Conservation (phyloP, 2,888 invertebrate species). For the Acrobasis consociella region DNA sequence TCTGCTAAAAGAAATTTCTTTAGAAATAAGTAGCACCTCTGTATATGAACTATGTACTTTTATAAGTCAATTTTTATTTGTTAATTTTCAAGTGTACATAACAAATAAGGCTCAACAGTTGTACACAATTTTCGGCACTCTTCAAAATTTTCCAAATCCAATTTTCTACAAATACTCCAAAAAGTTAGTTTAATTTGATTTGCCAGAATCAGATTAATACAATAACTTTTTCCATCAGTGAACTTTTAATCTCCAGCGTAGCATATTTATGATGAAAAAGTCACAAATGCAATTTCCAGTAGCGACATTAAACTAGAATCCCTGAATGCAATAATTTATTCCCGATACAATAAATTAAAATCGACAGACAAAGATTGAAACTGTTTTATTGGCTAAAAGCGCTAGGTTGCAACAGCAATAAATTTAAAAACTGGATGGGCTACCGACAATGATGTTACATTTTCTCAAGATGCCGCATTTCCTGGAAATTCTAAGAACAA, state of each 20-base stretch:
- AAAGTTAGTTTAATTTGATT: no score
- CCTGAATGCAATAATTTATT: conserved; percentile 12
- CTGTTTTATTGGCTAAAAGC: conserved; percentile 16
- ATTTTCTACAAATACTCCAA: no score
- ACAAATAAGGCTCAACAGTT: not conserved
- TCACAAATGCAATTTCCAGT: not conserved
- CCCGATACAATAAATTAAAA: conserved; percentile 17
- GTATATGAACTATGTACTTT: no score
- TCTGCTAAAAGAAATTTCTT: no score
- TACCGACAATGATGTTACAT: not conserved
- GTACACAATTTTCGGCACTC: not conserved
- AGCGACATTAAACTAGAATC: not conserved
- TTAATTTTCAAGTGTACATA: no score
- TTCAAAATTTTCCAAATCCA: no score
- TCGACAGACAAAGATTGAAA: conserved; percentile 15
- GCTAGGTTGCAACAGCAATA: not conserved
- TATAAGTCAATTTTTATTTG: no score
- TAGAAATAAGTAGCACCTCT: no score
- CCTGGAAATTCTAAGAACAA: not conserved
- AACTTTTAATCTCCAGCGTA: not conserved
- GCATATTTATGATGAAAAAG: not conserved
- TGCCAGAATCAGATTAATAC: no score
- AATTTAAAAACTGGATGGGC: not conserved
- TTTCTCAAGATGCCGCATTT: not conserved
- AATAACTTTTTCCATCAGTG: no score